phyloP scores from a whole-genome alignment of 2,888 invertebrate genomes.

The Onchidella celtica region DNA sequence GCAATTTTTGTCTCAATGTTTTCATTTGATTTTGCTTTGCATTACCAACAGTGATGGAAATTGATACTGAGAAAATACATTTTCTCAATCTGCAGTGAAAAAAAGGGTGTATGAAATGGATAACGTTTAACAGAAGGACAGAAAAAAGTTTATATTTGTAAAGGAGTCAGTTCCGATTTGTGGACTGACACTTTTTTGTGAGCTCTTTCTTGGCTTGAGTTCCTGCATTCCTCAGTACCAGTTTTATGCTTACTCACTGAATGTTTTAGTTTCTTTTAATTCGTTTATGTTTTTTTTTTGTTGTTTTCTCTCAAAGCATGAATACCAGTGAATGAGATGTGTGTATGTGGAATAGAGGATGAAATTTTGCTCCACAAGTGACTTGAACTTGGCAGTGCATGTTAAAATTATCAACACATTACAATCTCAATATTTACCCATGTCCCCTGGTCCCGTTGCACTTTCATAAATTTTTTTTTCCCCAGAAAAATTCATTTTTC shows the following conservation, averaged over 20 bases:
- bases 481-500: not conserved
- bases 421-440: not conserved
- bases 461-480: not conserved
- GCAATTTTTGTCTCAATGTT: slow-evolving; percentile 4
- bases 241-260: not conserved
- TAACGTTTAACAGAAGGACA: not conserved
- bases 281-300: too few relatives aligned
- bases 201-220: not conserved
- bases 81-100: too few relatives aligned
- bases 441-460: not conserved
- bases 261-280: not conserved
- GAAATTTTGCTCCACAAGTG: not conserved
- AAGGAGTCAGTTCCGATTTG: too few relatives aligned
- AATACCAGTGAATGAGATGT: not conserved
- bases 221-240: not conserved
- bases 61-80: not conserved
- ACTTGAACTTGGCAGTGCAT: not conserved
- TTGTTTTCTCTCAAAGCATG: not conserved
- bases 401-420: not conserved
- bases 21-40: not conserved
- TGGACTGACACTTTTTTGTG: not conserved
- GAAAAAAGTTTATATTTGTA: too few relatives aligned
- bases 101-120: not conserved
- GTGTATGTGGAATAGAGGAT: not conserved
- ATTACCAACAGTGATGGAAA: not conserved